Percentiles rank a stretch among this genome's conserved stretches.
Conservation (phyloP, 2,113 vertebrate genomes). For the Misgurnus mizolepis region DNA sequence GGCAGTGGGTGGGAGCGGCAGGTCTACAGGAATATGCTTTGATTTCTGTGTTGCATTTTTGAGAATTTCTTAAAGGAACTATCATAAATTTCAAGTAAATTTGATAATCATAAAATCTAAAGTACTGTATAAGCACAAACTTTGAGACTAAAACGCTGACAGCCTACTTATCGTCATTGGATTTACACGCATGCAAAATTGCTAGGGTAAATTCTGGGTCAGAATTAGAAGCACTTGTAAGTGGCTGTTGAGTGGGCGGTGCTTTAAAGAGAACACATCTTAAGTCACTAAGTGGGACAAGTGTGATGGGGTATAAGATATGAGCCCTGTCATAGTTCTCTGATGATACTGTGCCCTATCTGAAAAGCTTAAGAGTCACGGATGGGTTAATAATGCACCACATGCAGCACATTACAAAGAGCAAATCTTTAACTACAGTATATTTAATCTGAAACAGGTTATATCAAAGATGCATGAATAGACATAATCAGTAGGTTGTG, state of each 20-base stretch:
- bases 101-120: too few species aligned
- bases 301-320: conserved; percentile 12
- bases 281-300: neutral
- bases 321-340: neutral
- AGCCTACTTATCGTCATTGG: neutral
- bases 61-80: too few species aligned
- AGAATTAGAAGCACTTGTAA: neutral
- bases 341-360: conserved; percentile 5
- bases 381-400: conserved; percentile 29
- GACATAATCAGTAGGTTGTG: neutral
- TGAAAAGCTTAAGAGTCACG: neutral
- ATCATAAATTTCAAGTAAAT: too few species aligned
- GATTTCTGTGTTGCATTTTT: too few species aligned
- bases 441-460: conserved; percentile 5
- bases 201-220: neutral
- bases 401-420: conserved; percentile 10
- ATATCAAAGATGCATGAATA: conserved; percentile 1
- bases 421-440: conserved; percentile 1
- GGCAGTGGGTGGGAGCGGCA: too few species aligned
- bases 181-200: neutral
- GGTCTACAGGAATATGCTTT: too few species aligned
- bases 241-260: neutral
- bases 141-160: neutral
- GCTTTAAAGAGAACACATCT: neutral
- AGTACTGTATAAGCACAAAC: too few species aligned